Percentiles rank a stretch among this genome's conserved stretches.
Evolutionary conservation across 2,113 vertebrate species (phyloP).

Genomic region (Podarcis muralis): DNA sequence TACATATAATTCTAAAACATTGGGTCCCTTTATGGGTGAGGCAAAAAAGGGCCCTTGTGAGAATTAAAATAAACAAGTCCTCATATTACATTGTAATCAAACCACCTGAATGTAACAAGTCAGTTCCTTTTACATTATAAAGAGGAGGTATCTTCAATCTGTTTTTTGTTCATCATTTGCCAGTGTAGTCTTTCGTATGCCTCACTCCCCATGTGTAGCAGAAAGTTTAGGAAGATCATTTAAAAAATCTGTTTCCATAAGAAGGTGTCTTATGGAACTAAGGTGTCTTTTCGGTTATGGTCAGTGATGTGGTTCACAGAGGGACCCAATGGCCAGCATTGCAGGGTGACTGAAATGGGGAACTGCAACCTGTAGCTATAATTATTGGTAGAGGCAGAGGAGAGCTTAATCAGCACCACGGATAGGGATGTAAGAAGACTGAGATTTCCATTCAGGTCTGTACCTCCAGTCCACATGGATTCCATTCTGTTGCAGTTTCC

Average conservation of each 20-base stretch:
- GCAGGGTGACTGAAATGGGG: too few relatives aligned
- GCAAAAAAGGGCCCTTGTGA: neutral
- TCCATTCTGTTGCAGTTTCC: too few relatives aligned
- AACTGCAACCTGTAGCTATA: neutral
- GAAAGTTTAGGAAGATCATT: neutral
- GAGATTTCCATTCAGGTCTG: too few relatives aligned
- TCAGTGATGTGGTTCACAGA: too few relatives aligned
- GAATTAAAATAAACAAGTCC: slow-evolving; percentile 54
- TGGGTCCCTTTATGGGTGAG: slow-evolving; percentile 46
- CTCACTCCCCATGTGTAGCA: neutral
- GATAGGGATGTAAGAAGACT: too few relatives aligned
- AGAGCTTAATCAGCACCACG: neutral
- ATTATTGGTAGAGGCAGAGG: neutral
- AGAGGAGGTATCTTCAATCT: neutral
- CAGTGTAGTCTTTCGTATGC: neutral
- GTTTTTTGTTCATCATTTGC: neutral
- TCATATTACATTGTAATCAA: slow-evolving; percentile 15
- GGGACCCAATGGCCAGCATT: neutral
- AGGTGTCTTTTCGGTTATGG: neutral
- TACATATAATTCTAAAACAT: slow-evolving; percentile 30
- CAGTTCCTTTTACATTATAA: slow-evolving; percentile 19
- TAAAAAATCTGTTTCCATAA: neutral
- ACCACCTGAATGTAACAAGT: slow-evolving; percentile 2
- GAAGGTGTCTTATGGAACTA: neutral
- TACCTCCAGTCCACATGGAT: too few relatives aligned